These are phyloP conservation scores for Thalassaphorura encarpata DNA, from an alignment of 1,140 invertebrate genomes.

Conservation along the genomic window DNA sequence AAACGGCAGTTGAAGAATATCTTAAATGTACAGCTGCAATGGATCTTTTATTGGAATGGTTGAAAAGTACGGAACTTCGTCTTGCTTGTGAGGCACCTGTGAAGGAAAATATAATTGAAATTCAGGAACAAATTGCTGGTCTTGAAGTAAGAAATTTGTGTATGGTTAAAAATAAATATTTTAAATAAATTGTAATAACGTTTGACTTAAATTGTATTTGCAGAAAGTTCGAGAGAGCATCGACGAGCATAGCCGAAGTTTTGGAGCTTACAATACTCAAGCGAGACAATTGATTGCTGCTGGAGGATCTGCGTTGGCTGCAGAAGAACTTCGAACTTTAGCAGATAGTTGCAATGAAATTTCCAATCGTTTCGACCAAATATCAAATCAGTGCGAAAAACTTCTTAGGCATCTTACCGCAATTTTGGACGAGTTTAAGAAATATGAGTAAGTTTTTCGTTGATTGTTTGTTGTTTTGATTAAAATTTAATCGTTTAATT, in stretches of 20 bases:
- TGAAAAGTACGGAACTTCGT: conserved; percentile 71
- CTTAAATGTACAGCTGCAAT: too few relatives aligned
- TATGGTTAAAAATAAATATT: neutral
- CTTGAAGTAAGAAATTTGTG: conserved; percentile 59
- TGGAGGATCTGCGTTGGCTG: conserved; percentile 78
- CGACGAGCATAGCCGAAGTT: conserved; percentile 70
- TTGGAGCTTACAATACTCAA: conserved; percentile 79
- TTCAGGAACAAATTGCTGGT: conserved; percentile 77
- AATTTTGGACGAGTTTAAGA: conserved; percentile 77
- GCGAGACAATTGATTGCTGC: conserved; percentile 80
- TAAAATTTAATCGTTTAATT: neutral
- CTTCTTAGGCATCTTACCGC: conserved; percentile 62
- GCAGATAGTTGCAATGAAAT: conserved; percentile 73
- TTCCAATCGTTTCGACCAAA: conserved; percentile 72
- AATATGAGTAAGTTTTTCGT: conserved; percentile 64
- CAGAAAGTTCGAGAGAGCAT: conserved; percentile 85
- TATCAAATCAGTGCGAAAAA: conserved; percentile 63
- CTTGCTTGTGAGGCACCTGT: conserved; percentile 78
- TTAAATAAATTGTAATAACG: conserved; percentile 28
- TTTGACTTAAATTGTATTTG: too few relatives aligned
- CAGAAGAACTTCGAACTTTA: conserved; percentile 74
- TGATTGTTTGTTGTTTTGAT: conserved; percentile 2
- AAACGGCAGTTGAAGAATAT: too few relatives aligned
- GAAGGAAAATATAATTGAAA: conserved; percentile 74
- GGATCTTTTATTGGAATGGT: conserved; percentile 75